Evolutionary conservation across 1,140 invertebrate genomes (phyloP), one percentile per base, ranked within the genome.

Genomic region (Lepidotrigona ventralis): DNA sequence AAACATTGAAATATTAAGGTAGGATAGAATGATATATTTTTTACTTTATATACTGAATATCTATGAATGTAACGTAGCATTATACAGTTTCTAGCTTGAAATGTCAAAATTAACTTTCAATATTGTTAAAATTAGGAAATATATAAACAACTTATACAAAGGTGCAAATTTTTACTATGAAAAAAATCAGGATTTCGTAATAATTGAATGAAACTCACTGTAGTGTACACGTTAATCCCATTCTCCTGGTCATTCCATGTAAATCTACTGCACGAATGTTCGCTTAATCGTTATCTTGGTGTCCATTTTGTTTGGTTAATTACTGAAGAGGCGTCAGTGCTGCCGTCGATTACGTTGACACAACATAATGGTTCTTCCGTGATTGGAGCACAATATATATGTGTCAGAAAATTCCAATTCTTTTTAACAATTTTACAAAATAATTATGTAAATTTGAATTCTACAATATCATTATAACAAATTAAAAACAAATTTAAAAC

Each of bases 291-390:
- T 93, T 93, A 93, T 93, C 92, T 93, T 81, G 92, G 93, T 94
- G 92, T 93, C 93, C 93, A 94, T 94, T 94, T 94, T 94, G 93
- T 94, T 94, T 93, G 93, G 93, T 94, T 94, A 93, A 93, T 94
- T 94, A 93, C 89, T 91, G 90, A 91, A 91, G 90, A 92, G 90
- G 90, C 92, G 90, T 92, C 92, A 90, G 92, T 92, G 93, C 92
- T 93, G 93, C 91, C 93, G 92, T 93, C 90, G 90, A 93, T 93
- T 93, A 92, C 91, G 91, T 93, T 94, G 93, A 94, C 93, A 93
- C 93, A 93, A 93, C 91, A 92, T 90, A 89, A 91, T 87, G 87
- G 90, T 87, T 84, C 85, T 86, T 85, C 87, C 81, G 81, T 76
- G 81, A 83, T 83, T 79, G 58, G 68, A 71, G 76, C 76, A 64